These are phyloP conservation scores for Drepanosiphum platanoidis DNA, from an alignment of 2,888 invertebrate species.

Conservation along the genomic window DNA sequence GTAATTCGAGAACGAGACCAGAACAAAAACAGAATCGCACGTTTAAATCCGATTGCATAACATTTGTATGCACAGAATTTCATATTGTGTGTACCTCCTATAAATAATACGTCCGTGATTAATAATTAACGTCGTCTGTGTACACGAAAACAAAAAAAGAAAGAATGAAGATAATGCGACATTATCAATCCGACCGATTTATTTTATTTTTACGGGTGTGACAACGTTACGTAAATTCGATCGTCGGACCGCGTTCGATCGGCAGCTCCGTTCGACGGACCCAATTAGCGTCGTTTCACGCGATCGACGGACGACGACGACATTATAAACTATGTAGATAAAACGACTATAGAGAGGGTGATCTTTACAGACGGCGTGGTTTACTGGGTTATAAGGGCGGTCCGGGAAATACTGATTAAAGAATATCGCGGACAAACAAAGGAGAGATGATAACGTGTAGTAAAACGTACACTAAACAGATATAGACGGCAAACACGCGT, in stretches of 20 bases:
- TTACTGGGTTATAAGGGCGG: not conserved
- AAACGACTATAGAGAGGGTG: not conserved
- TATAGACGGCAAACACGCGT: conserved; percentile 21
- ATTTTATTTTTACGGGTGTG: too few relatives aligned
- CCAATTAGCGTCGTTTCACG: too few relatives aligned
- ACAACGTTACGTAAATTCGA: too few relatives aligned
- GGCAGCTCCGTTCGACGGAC: too few relatives aligned
- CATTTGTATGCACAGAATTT: too few relatives aligned
- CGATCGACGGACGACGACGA: not conserved
- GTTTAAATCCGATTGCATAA: not conserved
- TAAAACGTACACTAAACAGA: conserved; percentile 18
- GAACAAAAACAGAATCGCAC: not conserved
- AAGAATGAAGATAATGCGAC: not conserved
- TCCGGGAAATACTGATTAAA: not conserved
- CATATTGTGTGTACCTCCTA: not conserved
- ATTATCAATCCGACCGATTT: too few relatives aligned
- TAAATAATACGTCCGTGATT: not conserved
- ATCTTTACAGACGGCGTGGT: too few relatives aligned
- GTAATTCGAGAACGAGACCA: not conserved
- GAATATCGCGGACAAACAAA: not conserved
- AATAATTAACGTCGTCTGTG: not conserved
- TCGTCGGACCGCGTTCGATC: too few relatives aligned
- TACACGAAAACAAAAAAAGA: not conserved
- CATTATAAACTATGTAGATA: not conserved
- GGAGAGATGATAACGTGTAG: not conserved